Evolutionary conservation across 2,888 invertebrate species (phyloP).

Genomic region (Neoitamus cyanurus): DNA sequence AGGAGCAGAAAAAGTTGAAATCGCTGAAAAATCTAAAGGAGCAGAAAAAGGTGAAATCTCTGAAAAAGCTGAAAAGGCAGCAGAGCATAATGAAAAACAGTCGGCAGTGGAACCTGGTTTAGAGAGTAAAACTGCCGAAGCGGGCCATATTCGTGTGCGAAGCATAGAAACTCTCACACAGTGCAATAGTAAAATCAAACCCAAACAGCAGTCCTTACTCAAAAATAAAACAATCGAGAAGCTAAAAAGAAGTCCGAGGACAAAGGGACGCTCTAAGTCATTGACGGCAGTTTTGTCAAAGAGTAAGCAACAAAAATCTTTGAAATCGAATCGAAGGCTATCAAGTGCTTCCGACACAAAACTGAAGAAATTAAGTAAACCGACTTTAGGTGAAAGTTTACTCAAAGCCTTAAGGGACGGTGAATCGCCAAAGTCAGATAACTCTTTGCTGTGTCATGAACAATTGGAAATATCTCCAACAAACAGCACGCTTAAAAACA

Average conservation of each 20-base stretch:
- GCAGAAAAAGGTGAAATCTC: no score
- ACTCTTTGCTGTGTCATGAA: slow-evolving; percentile 69
- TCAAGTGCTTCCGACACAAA: slow-evolving; percentile 44
- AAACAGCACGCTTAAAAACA: slow-evolving; percentile 64
- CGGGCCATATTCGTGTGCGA: neutral
- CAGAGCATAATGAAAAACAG: neutral
- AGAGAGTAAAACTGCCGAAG: neutral
- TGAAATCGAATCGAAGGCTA: neutral
- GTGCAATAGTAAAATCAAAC: slow-evolving; percentile 55
- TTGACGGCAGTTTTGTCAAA: slow-evolving; percentile 54
- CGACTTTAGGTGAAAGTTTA: neutral
- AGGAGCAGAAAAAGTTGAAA: no score
- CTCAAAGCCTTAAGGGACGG: neutral
- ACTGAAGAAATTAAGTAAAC: neutral
- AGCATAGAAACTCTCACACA: slow-evolving; percentile 62
- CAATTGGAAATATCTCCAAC: slow-evolving; percentile 64
- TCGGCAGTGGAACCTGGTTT: neutral
- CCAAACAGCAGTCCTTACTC: slow-evolving; percentile 49
- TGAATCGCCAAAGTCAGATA: slow-evolving; percentile 50
- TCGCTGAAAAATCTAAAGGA: no score
- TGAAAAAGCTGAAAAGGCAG: neutral
- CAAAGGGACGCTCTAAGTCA: slow-evolving; percentile 47
- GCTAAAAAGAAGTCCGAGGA: slow-evolving; percentile 49
- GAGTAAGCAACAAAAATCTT: slow-evolving; percentile 50
- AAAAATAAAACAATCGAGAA: slow-evolving; percentile 50